phyloP scores from a whole-genome alignment of 2,888 invertebrate species.

The Ypsolopha sequella region DNA sequence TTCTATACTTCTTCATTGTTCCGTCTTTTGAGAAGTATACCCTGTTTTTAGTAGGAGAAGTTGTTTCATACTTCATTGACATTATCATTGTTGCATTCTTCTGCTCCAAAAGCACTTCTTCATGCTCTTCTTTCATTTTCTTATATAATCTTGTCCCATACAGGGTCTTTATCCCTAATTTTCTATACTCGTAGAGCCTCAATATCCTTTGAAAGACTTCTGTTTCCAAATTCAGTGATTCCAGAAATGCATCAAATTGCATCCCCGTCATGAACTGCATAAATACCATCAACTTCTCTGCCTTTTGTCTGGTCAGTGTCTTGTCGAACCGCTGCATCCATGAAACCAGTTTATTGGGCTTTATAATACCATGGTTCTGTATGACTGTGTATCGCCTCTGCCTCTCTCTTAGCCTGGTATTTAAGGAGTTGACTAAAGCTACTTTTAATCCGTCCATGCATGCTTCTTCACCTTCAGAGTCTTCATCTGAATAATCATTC shows the following conservation, averaged over 20 bases:
- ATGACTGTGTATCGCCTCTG: conserved; percentile 79
- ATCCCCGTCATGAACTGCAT: conserved; percentile 81
- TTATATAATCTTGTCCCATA: conserved; percentile 75
- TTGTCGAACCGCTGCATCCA: conserved; percentile 79
- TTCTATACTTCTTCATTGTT: conserved; percentile 34
- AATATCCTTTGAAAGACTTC: conserved; percentile 75
- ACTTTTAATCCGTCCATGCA: conserved; percentile 76
- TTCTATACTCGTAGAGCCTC: conserved; percentile 75
- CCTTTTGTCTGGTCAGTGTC: conserved; percentile 68
- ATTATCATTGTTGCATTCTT: conserved; percentile 38
- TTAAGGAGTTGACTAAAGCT: conserved; percentile 80
- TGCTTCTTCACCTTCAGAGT: conserved; percentile 45
- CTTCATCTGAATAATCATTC: conserved; percentile 54
- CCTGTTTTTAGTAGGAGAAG: conserved; percentile 36
- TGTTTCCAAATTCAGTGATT: conserved; percentile 78
- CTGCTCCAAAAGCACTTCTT: conserved; percentile 64
- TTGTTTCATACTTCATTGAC: conserved; percentile 41
- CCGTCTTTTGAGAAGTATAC: conserved; percentile 22
- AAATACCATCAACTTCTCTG: conserved; percentile 76
- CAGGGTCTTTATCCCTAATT: conserved; percentile 78
- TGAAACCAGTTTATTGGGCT: conserved; percentile 76
- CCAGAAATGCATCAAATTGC: conserved; percentile 82
- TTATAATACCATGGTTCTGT: conserved; percentile 83
- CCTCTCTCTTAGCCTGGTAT: conserved; percentile 81
- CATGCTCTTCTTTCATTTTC: conserved; percentile 73